These are phyloP conservation scores for Ctenochaetus hawaiiensis DNA, from an alignment of 2,797 vertebrate genomes.

Conservation along the genomic window DNA sequence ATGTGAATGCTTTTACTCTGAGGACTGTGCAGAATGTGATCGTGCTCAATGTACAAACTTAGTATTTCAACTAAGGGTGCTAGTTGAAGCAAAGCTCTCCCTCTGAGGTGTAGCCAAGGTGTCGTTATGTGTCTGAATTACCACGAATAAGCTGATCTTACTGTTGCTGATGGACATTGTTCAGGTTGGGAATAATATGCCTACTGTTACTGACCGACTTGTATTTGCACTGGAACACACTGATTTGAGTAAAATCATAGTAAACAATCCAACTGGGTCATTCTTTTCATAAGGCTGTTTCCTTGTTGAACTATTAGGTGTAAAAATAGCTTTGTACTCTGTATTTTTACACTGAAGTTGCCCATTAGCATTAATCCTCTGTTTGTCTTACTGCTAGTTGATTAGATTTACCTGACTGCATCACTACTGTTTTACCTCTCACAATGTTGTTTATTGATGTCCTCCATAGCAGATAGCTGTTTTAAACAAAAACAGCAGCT, in stretches of 20 bases:
- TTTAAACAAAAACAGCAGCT: not conserved
- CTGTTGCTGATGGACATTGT: constrained; percentile 69
- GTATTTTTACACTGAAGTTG: not conserved
- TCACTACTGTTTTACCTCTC: not conserved
- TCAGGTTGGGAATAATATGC: constrained; percentile 82
- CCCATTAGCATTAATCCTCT: not conserved
- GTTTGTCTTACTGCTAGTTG: not conserved
- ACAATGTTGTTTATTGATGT: not conserved
- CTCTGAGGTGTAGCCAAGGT: constrained; percentile 35
- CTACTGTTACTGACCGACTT: constrained; percentile 88
- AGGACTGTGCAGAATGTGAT: constrained; percentile 58
- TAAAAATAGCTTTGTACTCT: not conserved
- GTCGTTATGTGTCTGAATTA: constrained; percentile 56
- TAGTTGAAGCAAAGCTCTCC: constrained; percentile 31
- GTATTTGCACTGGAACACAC: constrained; percentile 93
- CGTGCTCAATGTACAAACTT: constrained; percentile 43
- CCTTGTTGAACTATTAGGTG: not conserved
- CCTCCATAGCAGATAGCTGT: no score
- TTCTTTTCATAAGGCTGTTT: constrained; percentile 5
- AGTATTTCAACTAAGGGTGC: constrained; percentile 49
- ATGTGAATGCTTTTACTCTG: constrained; percentile 61
- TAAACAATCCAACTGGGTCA: constrained; percentile 49
- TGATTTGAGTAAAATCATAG: constrained; percentile 91
- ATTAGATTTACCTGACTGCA: not conserved
- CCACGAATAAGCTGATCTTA: constrained; percentile 76